Percentiles rank a stretch among this genome's conserved stretches.
Conservation (phyloP, 2,888 invertebrate species). For the Imbricaverruca yamaguchii region DNA sequence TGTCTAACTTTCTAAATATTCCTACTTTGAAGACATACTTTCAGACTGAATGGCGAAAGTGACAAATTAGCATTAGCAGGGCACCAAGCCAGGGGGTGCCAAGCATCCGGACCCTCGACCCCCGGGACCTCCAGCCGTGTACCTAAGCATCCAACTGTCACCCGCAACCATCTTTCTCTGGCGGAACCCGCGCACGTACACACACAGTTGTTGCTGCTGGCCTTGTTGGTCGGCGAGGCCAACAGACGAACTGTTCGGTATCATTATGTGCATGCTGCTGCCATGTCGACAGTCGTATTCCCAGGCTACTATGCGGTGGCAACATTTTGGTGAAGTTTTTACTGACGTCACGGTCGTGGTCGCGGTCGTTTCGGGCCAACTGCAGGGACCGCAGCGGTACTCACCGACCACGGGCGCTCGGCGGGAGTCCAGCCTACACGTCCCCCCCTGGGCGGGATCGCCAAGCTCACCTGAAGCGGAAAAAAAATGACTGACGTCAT, state of each 20-base stretch:
- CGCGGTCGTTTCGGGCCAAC: not conserved
- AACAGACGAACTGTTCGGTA: not conserved
- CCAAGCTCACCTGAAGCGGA: too few relatives aligned
- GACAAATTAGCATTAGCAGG: too few relatives aligned
- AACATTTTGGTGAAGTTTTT: not conserved
- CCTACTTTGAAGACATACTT: too few relatives aligned
- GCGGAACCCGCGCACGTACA: too few relatives aligned
- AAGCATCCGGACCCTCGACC: too few relatives aligned
- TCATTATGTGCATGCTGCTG: not conserved
- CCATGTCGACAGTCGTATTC: not conserved
- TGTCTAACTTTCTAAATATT: too few relatives aligned
- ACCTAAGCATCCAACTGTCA: too few relatives aligned
- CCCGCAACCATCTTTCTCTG: too few relatives aligned
- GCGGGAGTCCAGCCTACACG: not conserved
- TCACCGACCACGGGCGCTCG: conserved; percentile 8
- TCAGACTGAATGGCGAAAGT: too few relatives aligned
- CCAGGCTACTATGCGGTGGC: not conserved
- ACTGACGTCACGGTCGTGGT: not conserved
- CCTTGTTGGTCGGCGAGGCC: not conserved
- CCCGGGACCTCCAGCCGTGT: too few relatives aligned
- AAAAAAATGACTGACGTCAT: too few relatives aligned
- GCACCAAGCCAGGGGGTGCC: too few relatives aligned
- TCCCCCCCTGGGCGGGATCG: not conserved
- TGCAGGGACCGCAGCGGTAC: not conserved
- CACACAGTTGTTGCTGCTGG: not conserved